Evolutionary conservation across 1,140 invertebrate species (phyloP).

Genomic region (Drosophila sturtevanti): DNA sequence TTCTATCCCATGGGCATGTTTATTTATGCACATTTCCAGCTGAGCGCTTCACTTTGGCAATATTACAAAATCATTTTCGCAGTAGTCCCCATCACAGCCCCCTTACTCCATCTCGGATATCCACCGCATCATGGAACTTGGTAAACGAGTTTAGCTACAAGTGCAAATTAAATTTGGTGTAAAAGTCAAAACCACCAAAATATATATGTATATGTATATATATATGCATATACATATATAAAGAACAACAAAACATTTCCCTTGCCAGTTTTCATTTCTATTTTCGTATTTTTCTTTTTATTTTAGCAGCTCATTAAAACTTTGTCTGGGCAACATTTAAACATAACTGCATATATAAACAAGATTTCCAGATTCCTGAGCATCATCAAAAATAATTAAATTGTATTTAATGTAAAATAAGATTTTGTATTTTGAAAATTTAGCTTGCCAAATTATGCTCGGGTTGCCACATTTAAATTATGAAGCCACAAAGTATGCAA

Average conservation of each 20-base stretch:
- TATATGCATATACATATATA: background rate
- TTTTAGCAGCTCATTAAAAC: slow-evolving; percentile 62
- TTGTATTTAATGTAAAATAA: no score
- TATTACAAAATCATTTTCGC: slow-evolving; percentile 77
- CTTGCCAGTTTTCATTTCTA: slow-evolving; percentile 1
- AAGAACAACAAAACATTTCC: slow-evolving; percentile 11
- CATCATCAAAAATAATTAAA: no score
- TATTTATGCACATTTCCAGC: slow-evolving; percentile 66
- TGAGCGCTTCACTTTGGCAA: slow-evolving; percentile 70
- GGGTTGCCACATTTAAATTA: background rate
- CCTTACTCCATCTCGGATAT: no score
- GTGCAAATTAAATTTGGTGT: slow-evolving; percentile 70
- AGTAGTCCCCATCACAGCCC: slow-evolving; percentile 47
- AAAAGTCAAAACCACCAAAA: slow-evolving; percentile 46
- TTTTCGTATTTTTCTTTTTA: background rate
- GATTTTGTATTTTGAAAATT: no score
- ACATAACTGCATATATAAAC: slow-evolving; percentile 25
- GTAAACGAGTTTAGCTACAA: slow-evolving; percentile 39
- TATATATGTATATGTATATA: background rate
- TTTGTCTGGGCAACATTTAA: slow-evolving; percentile 48
- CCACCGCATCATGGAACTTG: slow-evolving; percentile 5
- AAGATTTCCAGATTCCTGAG: slow-evolving; percentile 38
- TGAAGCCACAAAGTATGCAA: background rate
- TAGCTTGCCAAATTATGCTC: no score
- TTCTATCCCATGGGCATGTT: slow-evolving; percentile 56